Evolutionary conservation across 92 coral and sea anemone genomes (phyloP).

Genomic region (Diadumene lineata): DNA sequence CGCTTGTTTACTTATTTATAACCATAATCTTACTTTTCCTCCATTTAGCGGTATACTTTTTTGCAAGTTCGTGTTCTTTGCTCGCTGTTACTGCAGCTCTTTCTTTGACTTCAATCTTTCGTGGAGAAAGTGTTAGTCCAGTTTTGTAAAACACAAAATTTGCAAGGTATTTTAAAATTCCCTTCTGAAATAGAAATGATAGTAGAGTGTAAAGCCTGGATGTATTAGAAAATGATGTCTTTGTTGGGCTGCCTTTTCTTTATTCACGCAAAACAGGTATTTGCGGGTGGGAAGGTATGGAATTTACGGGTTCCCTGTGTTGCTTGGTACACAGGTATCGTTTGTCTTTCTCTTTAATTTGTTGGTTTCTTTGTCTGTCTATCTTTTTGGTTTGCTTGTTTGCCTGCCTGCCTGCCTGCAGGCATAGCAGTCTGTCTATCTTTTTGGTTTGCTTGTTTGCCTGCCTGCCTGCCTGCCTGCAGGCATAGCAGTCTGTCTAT

Average conservation of each 20-base stretch:
- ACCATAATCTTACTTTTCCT: conserved; percentile 55
- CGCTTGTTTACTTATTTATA: neutral
- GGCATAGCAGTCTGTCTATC: too few relatives aligned
- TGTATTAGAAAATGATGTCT: neutral
- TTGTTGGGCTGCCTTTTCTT: neutral
- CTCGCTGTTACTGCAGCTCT: conserved; percentile 6
- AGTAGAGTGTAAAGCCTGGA: neutral
- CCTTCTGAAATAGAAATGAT: conserved; percentile 57
- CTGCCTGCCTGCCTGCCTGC: too few relatives aligned
- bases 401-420: too few relatives aligned
- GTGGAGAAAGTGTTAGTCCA: conserved; percentile 24
- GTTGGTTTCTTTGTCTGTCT: too few relatives aligned
- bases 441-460: too few relatives aligned
- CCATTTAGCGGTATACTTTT: conserved; percentile 54
- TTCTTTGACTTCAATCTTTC: conserved; percentile 43
- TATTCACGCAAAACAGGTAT: neutral
- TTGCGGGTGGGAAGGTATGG: neutral
- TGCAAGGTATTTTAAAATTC: conserved; percentile 68
- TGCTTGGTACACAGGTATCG: neutral
- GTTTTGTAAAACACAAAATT: conserved; percentile 69
- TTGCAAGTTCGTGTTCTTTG: conserved; percentile 2
- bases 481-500: too few relatives aligned
- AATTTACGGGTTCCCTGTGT: conserved; percentile 2
- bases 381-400: too few relatives aligned
- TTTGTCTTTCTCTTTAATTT: too few relatives aligned